Evolutionary conservation across 2,888 invertebrate genomes (phyloP).

Genomic region (Hirtodrosophila histrioides): DNA sequence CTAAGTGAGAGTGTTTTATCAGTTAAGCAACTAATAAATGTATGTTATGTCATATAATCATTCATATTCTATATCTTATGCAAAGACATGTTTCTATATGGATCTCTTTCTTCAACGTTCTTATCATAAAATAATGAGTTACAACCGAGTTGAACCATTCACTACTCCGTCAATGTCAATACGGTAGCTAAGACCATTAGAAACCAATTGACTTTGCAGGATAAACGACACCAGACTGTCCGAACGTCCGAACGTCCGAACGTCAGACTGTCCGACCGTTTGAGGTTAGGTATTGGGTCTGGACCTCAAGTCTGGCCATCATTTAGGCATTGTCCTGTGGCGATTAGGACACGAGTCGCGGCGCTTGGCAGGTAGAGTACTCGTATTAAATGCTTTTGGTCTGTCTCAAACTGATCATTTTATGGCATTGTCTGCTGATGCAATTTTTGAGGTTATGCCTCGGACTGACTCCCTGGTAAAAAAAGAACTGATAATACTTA

Average conservation of each 20-base stretch:
- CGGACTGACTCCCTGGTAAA: constrained; percentile 1
- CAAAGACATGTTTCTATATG: constrained; percentile 6
- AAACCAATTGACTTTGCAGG: constrained; percentile 72
- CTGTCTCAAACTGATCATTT: constrained; percentile 24
- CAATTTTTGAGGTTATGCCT: constrained; percentile 33
- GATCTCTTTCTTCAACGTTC: constrained; percentile 1
- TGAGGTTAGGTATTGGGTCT: too few relatives aligned
- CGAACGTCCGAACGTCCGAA: constrained; percentile 53
- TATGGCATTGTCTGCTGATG: constrained; percentile 44
- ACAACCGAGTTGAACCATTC: neutral
- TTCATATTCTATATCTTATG: constrained; percentile 12
- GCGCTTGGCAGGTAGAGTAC: constrained; percentile 26
- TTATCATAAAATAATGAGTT: constrained; percentile 1
- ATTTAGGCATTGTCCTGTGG: constrained; percentile 53
- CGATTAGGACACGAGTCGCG: constrained; percentile 44
- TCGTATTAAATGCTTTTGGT: constrained; percentile 3
- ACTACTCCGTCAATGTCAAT: constrained; percentile 21
- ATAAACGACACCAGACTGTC: constrained; percentile 61
- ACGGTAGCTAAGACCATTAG: constrained; percentile 72
- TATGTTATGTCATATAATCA: constrained; percentile 11
- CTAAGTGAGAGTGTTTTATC: constrained; percentile 30
- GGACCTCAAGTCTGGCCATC: constrained; percentile 50
- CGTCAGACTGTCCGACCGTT: too few relatives aligned
- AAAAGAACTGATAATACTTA: constrained; percentile 10
- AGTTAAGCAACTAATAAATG: constrained; percentile 10